A percentile compares a stretch with the other conserved stretches of the same genome.
phyloP scores from a whole-genome alignment of 2,113 vertebrate species.

The Lagopus muta region DNA sequence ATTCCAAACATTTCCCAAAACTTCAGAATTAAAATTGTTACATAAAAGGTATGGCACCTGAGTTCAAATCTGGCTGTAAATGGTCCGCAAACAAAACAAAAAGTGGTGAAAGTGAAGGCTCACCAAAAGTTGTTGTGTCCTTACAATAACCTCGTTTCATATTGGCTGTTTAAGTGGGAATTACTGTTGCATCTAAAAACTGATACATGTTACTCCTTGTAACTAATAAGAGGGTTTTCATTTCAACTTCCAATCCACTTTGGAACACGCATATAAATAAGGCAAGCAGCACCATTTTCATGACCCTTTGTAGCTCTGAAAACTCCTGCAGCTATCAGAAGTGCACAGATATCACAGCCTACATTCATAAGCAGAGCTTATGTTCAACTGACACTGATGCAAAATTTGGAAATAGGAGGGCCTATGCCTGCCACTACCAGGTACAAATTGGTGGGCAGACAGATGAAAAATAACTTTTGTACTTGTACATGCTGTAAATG shows the following conservation, averaged over 20 bases:
- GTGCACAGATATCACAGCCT: neutral
- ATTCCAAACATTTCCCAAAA: neutral
- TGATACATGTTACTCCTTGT: accelerated
- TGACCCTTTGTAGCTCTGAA: neutral
- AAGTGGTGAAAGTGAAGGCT: neutral
- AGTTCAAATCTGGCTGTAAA: neutral
- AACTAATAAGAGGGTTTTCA: neutral
- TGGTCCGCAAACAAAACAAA: neutral
- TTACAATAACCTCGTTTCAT: neutral
- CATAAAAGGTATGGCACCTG: neutral
- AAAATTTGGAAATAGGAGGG: neutral
- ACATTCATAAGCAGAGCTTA: neutral
- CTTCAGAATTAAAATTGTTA: neutral
- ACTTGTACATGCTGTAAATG: neutral
- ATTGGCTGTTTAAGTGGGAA: neutral
- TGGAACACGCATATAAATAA: neutral
- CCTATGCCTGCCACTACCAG: neutral
- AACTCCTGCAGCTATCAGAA: neutral
- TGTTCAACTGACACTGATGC: neutral
- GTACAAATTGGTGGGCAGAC: neutral
- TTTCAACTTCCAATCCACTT: neutral
- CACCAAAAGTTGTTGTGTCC: neutral
- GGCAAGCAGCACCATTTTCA: neutral
- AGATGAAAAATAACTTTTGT: neutral
- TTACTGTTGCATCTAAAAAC: neutral